Base-by-base conservation (phyloP, 2,113 vertebrate genomes). In the Sceloporus tristichus region DNA sequence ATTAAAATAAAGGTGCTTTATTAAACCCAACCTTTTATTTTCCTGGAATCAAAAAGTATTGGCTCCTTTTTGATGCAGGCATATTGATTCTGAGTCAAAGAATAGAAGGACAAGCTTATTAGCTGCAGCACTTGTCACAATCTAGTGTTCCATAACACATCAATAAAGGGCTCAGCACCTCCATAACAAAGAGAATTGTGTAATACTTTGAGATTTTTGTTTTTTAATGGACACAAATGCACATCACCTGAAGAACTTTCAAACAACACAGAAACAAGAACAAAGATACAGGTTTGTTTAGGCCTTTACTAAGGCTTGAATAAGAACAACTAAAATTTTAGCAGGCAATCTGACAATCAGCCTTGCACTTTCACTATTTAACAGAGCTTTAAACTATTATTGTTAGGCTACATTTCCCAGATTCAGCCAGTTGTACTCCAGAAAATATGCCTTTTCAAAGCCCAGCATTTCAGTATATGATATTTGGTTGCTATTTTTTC, bases 51-150 rank as follows among this genome's bases (percentile, higher is more conserved):
- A 84, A 23, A 62, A 75, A 80, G 68, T 79, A 27, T 56, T 9
- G 1, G 77, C 88, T 90, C 42, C 10, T 79, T 85, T 79, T 59
- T 0, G 0, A 8, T 0, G 0, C n/a, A 76, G 62, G 34, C 79
- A 0, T 84, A 77, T 85, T 73, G 74, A 5, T n/a, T 70, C 53
- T 71, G 48, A 78, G 62, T n/a, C 71, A 53, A 66, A 90, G 62
- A 10, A 8, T 73, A 84, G 54, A 59, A 89, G 79, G 84, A 23
- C 59, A 84, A 93, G 59, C 70, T 89, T 90, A n/a, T n/a, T 85
- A 80, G 62, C 73, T 82, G 3, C n/a, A 90, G 87, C 59, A 21
- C 62, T 76, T 86, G 84, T 82, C 70, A 82, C 66, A 85, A 76
- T 66, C 85, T 70, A 42, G 48, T 70, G 74, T 86, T 86, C 76